phyloP scores from a whole-genome alignment of 2,797 vertebrate species.

The Zalophus californianus region DNA sequence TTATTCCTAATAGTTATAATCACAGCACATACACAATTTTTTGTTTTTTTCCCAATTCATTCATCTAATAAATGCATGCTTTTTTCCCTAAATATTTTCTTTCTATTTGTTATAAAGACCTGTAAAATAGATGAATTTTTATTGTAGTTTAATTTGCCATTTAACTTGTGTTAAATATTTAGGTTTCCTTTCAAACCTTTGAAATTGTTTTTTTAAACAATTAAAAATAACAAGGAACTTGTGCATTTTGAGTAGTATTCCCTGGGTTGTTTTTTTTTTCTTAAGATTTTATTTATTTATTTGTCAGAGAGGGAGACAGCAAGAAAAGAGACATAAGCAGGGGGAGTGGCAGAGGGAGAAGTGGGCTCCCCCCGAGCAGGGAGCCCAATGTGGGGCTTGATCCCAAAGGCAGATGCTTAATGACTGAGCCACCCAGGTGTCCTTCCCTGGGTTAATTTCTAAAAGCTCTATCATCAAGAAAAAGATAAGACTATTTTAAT shows the following conservation, averaged over 20 bases:
- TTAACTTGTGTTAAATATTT: neutral
- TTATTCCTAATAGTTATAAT: constrained; percentile 26
- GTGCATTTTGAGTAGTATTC: neutral
- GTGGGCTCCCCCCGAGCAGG: too few relatives aligned
- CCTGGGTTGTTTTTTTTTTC: neutral
- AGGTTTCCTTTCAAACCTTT: neutral
- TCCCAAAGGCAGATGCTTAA: too few relatives aligned
- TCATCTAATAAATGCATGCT: neutral
- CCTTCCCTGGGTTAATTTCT: neutral
- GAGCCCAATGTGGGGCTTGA: too few relatives aligned
- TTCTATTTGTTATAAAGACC: neutral
- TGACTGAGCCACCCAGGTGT: too few relatives aligned
- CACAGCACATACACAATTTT: neutral
- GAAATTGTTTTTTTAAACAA: neutral
- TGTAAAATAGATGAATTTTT: neutral
- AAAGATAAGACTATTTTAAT: neutral
- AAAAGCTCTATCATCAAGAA: neutral
- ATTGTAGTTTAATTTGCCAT: neutral
- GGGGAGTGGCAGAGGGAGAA: too few relatives aligned
- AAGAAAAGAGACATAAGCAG: too few relatives aligned
- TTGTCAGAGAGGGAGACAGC: too few relatives aligned
- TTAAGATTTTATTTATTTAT: too few relatives aligned
- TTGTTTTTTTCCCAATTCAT: neutral
- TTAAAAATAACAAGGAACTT: neutral
- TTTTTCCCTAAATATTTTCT: neutral